Evolutionary conservation across 2,797 vertebrate genomes (phyloP).

Genomic region (Neosilurus mollespiculum): DNA sequence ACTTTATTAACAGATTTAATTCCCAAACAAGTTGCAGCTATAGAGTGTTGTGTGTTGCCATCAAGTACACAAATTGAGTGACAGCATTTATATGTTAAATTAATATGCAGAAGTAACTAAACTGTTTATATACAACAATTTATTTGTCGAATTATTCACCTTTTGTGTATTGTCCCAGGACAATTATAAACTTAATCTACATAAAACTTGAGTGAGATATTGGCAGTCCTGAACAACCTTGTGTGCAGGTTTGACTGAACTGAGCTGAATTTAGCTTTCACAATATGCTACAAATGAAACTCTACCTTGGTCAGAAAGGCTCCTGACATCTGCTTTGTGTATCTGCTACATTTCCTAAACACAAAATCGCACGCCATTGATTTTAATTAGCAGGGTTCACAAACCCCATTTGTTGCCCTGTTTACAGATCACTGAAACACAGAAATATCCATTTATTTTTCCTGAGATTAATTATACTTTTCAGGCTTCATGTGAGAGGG

Average conservation of each 20-base stretch:
- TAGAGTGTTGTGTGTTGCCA: no score
- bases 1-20: background rate
- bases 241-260: background rate
- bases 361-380: constrained; percentile 45
- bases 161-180: background rate
- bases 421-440: constrained; percentile 53
- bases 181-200: background rate
- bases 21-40: background rate
- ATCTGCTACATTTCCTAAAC: constrained; percentile 28
- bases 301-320: background rate
- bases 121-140: background rate
- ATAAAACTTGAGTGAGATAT: background rate
- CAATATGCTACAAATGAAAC: background rate
- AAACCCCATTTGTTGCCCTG: constrained; percentile 42
- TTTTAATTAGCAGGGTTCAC: constrained; percentile 58
- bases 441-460: constrained; percentile 55
- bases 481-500: constrained; percentile 25
- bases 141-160: background rate
- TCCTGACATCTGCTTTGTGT: constrained; percentile 37
- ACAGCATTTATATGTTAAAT: background rate
- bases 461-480: constrained; percentile 53
- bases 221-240: background rate
- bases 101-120: background rate
- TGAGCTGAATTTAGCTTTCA: background rate
- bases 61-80: background rate